Conservation (phyloP, 1,140 invertebrate genomes). For the Ridgeia piscesae region DNA sequence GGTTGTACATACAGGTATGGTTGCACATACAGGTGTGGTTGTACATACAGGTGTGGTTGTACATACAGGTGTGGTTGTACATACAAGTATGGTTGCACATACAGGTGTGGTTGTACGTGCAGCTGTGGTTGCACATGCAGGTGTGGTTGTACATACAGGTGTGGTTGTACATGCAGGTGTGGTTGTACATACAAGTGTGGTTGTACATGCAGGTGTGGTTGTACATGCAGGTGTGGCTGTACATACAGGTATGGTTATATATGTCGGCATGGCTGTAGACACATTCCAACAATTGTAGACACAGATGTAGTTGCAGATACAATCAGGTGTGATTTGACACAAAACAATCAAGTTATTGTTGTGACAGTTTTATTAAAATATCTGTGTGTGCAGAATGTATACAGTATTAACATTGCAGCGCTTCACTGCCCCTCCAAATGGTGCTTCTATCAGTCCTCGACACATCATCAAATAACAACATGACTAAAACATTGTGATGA, state of each 20-base stretch:
- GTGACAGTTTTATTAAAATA: neutral
- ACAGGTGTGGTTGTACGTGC: too few relatives aligned
- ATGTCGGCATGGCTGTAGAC: too few relatives aligned
- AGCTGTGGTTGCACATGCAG: neutral
- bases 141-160: neutral
- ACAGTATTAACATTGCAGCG: neutral
- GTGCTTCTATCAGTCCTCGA: neutral
- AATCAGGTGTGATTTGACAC: neutral
- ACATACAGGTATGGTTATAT: neutral
- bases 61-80: too few relatives aligned
- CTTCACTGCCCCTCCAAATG: neutral
- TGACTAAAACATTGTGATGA: neutral
- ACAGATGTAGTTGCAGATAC: neutral
- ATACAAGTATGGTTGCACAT: too few relatives aligned
- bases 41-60: too few relatives aligned
- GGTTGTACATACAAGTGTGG: neutral
- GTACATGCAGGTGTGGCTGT: neutral
- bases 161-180: neutral
- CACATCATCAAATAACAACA: neutral
- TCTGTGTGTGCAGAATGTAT: neutral
- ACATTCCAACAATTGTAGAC: neutral
- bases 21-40: too few relatives aligned
- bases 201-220: neutral
- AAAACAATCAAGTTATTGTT: neutral
- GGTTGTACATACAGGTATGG: too few relatives aligned